Conservation (phyloP, 2,888 invertebrate species). For the Neelides folsomi region DNA sequence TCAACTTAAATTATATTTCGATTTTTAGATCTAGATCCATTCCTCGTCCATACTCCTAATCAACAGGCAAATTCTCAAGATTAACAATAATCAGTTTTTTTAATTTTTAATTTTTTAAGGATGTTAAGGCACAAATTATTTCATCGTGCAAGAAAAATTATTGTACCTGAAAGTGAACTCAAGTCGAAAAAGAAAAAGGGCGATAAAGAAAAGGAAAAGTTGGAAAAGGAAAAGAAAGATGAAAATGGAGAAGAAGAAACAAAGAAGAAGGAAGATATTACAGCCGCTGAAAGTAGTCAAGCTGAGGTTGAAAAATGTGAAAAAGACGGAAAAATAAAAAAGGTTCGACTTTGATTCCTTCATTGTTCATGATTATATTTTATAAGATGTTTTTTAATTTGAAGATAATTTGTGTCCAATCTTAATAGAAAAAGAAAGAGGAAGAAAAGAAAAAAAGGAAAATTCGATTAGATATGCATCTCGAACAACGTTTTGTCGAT, state of each 20-base stretch:
- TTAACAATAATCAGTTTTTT: neutral
- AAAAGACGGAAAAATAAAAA: conserved; percentile 26
- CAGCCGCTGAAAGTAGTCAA: conserved; percentile 32
- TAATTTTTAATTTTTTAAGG: conserved; percentile 35
- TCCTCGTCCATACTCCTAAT: neutral
- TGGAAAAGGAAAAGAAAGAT: conserved; percentile 43
- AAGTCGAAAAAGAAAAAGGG: conserved; percentile 41
- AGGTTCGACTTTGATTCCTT: conserved; percentile 8
- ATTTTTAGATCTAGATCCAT: neutral
- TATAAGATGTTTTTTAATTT: conserved; percentile 7
- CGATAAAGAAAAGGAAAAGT: conserved; percentile 40
- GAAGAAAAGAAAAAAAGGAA: conserved; percentile 67
- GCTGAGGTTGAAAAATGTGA: conserved; percentile 27
- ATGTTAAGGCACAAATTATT: conserved; percentile 88
- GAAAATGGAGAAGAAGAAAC: conserved; percentile 37
- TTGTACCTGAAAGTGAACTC: conserved; percentile 53
- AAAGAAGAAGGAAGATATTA: conserved; percentile 38
- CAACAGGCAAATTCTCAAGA: neutral
- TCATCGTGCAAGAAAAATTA: conserved; percentile 82
- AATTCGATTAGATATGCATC: conserved; percentile 92
- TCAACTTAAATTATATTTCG: neutral
- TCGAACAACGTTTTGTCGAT: conserved; percentile 86
- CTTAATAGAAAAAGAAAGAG: conserved; percentile 34
- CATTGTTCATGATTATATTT: neutral
- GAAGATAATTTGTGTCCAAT: neutral